Conservation (phyloP, 2,797 vertebrate genomes). For the Acanthornis magna region DNA sequence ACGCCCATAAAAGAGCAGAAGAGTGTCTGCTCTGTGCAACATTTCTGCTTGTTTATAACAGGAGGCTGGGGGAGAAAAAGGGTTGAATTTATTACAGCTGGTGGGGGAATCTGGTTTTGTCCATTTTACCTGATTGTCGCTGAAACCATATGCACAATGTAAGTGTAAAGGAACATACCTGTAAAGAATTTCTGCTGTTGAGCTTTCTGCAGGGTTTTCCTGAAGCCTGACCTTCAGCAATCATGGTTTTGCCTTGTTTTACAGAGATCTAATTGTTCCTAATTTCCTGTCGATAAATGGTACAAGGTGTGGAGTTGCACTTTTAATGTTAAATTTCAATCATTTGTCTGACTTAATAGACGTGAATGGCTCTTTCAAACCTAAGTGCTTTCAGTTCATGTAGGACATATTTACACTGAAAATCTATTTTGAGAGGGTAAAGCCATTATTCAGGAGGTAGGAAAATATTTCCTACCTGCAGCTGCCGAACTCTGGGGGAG, state of each 20-base stretch:
- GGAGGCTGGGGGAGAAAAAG: neutral
- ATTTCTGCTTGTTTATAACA: conserved; percentile 51
- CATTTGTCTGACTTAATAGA: conserved; percentile 73
- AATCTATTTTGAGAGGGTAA: conserved; percentile 26
- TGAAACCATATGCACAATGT: neutral
- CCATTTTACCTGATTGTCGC: neutral
- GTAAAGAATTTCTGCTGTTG: conserved; percentile 45
- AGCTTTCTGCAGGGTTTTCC: conserved; percentile 51
- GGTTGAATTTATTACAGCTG: conserved; percentile 34
- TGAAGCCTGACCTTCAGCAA: conserved; percentile 60
- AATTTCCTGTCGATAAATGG: conserved; percentile 79
- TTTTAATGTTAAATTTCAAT: conserved; percentile 70
- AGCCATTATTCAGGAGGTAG: conserved; percentile 17
- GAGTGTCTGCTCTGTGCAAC: conserved; percentile 41
- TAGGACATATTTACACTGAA: conserved; percentile 44
- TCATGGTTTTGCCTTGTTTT: conserved; percentile 59
- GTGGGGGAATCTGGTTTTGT: conserved; percentile 52
- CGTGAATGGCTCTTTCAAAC: conserved; percentile 69
- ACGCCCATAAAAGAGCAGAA: conserved; percentile 18
- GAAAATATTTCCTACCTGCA: neutral
- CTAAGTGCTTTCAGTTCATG: conserved; percentile 44
- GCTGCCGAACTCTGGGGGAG: neutral
- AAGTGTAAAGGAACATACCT: conserved; percentile 24
- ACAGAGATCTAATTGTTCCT: conserved; percentile 78
- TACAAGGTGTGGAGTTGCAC: conserved; percentile 74